Evolutionary conservation across 2,113 vertebrate species (phyloP).

Genomic region (Cyanoliseus patagonus): DNA sequence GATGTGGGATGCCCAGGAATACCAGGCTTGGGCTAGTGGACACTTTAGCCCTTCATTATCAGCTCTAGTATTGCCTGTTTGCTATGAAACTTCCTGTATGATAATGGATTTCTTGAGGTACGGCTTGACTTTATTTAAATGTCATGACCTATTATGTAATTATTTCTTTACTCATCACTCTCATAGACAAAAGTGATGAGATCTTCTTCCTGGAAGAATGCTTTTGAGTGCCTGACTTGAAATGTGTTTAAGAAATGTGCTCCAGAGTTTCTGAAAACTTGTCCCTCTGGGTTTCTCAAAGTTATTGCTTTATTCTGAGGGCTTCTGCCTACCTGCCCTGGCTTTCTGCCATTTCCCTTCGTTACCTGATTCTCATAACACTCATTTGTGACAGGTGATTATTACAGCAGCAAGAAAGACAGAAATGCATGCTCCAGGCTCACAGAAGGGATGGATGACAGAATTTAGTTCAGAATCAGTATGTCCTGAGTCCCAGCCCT

Average conservation of each 20-base stretch:
- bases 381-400: background rate
- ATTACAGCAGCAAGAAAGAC: background rate
- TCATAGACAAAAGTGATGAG: background rate
- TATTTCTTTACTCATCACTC: background rate
- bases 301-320: background rate
- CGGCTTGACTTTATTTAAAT: background rate
- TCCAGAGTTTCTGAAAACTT: background rate
- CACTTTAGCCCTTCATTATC: slow-evolving; percentile 69
- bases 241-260: background rate
- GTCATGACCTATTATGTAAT: background rate
- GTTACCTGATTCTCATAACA: background rate
- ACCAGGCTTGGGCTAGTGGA: slow-evolving; percentile 75
- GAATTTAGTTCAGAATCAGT: background rate
- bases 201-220: background rate
- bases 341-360: background rate
- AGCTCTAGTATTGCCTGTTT: slow-evolving; percentile 73
- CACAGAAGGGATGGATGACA: background rate
- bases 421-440: background rate
- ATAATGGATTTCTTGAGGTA: slow-evolving; percentile 79
- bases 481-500: background rate
- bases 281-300: background rate
- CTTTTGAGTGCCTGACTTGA: background rate
- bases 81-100: slow-evolving; percentile 73
- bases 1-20: slow-evolving; percentile 77
- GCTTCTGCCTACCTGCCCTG: background rate